Conservation (phyloP, 2,797 vertebrate genomes). For the Amblyraja radiata region DNA sequence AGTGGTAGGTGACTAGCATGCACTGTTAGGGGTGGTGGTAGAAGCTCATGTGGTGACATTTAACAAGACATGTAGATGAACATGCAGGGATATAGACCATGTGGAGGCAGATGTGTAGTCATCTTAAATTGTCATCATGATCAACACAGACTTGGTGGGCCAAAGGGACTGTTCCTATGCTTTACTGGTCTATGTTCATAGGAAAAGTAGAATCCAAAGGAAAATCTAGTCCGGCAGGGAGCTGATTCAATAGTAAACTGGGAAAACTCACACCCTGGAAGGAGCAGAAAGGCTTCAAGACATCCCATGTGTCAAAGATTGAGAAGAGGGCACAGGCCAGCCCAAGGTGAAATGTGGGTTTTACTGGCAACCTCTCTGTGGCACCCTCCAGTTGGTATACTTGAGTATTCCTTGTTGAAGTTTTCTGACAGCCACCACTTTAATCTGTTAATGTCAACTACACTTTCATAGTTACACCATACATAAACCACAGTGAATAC, state of each 20-base stretch:
- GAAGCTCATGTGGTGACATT: no score
- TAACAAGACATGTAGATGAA: no score
- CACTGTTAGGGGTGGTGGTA: no score
- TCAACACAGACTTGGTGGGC: no score
- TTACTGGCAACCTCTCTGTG: not conserved
- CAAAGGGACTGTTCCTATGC: no score
- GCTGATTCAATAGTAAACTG: not conserved
- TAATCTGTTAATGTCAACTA: not conserved
- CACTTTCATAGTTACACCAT: not conserved
- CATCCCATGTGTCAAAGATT: not conserved
- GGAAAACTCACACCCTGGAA: not conserved
- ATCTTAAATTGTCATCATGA: no score
- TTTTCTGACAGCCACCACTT: not conserved
- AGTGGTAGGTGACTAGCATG: no score
- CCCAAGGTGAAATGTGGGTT: not conserved
- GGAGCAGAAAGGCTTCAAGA: not conserved
- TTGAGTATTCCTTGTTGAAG: not conserved
- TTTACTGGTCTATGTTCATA: no score
- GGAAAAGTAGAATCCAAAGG: not conserved
- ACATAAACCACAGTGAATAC: not conserved
- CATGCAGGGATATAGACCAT: no score
- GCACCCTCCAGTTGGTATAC: not conserved
- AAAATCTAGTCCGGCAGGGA: not conserved
- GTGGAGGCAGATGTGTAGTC: no score
- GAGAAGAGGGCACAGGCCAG: not conserved